phyloP scores from a whole-genome alignment of 2,797 vertebrate species.

The Siniperca undulata region DNA sequence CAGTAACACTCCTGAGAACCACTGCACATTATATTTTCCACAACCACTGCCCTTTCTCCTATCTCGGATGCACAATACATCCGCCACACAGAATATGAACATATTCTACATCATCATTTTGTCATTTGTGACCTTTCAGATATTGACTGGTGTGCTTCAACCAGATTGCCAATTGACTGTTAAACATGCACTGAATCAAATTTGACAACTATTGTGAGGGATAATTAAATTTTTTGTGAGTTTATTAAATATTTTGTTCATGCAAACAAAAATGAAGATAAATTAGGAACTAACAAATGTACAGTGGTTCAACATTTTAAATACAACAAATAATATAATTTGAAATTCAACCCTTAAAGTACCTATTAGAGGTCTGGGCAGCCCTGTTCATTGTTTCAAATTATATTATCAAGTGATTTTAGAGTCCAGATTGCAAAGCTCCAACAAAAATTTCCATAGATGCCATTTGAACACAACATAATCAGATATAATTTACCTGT shows the following conservation, averaged over 20 bases:
- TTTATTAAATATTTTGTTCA: conserved; percentile 20
- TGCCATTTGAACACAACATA: background rate
- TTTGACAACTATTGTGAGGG: conserved; percentile 26
- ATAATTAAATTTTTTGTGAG: background rate
- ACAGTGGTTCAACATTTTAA: background rate
- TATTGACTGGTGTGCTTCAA: conserved; percentile 49
- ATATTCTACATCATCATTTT: conserved; percentile 17
- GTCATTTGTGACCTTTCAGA: conserved; percentile 65
- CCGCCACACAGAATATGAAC: conserved; percentile 46
- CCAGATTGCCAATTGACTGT: conserved; percentile 37
- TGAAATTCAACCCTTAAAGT: background rate
- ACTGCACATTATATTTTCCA: conserved; percentile 65
- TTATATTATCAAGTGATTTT: background rate
- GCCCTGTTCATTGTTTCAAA: background rate
- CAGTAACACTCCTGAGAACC: conserved; percentile 63
- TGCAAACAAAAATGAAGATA: background rate
- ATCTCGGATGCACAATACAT: conserved; percentile 36
- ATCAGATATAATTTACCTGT: background rate
- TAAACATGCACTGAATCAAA: conserved; percentile 45
- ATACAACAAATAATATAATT: background rate
- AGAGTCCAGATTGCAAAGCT: background rate
- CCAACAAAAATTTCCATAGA: background rate
- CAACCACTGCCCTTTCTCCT: conserved; percentile 32
- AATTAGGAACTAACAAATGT: background rate
- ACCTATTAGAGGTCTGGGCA: background rate